Conservation (phyloP, 2,113 vertebrate genomes). For the Phylloscopus trochiloides region DNA sequence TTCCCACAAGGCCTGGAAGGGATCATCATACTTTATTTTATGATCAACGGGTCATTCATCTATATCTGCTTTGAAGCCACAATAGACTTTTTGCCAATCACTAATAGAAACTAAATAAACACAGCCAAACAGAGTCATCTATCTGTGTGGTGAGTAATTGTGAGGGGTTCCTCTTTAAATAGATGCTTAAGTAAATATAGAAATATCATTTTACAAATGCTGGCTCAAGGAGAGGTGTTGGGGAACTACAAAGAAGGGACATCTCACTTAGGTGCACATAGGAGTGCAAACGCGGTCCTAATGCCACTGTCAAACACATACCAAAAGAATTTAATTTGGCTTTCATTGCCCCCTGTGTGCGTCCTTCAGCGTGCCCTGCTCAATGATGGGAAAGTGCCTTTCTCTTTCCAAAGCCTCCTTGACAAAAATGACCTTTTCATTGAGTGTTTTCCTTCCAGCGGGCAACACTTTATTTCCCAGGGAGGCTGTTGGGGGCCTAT, state of each 20-base stretch:
- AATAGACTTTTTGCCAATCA: slow-evolving; percentile 77
- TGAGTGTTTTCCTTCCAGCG: accelerated
- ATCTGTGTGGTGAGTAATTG: slow-evolving; percentile 76
- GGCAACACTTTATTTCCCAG: background rate
- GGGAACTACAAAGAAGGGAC: background rate
- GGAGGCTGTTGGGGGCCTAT: background rate
- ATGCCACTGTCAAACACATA: background rate
- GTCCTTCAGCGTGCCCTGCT: accelerated
- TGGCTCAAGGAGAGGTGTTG: slow-evolving; percentile 31
- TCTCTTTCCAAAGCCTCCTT: slow-evolving; percentile 17
- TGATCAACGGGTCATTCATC: slow-evolving; percentile 71
- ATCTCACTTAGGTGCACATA: background rate
- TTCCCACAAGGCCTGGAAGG: slow-evolving; percentile 55
- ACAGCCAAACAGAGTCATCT: slow-evolving; percentile 80
- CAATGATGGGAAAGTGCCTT: background rate
- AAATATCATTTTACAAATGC: slow-evolving; percentile 77
- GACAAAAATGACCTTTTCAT: slow-evolving; percentile 27
- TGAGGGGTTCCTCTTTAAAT: slow-evolving; percentile 84
- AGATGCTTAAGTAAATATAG: slow-evolving; percentile 82
- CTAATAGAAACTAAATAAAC: slow-evolving; percentile 83
- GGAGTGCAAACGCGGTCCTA: background rate
- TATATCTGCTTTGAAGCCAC: slow-evolving; percentile 76
- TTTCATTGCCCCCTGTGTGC: background rate
- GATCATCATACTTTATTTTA: slow-evolving; percentile 75
- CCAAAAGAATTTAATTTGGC: background rate